Conservation (phyloP, 2,113 vertebrate species). For the Notothenia rossii region DNA sequence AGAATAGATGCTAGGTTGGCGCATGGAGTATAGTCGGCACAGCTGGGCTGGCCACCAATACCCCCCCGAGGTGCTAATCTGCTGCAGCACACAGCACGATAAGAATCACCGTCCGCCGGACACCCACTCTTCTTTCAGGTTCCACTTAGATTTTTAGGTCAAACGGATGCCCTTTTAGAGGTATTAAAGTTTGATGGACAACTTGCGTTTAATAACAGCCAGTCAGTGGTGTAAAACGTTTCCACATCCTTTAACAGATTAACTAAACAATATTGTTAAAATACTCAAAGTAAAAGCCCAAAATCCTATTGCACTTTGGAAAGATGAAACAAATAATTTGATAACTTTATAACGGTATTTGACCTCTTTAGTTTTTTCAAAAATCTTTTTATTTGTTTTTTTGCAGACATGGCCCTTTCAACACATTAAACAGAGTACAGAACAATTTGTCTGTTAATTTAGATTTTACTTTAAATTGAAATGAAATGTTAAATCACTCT, state of each 20-base stretch:
- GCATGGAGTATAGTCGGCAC: slow-evolving; percentile 60
- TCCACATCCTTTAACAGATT: neutral
- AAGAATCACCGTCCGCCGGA: slow-evolving; percentile 55
- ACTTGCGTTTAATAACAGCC: neutral
- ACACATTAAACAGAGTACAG: too few species aligned
- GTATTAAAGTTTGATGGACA: neutral
- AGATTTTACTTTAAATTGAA: too few species aligned
- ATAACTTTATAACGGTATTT: too few species aligned
- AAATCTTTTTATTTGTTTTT: too few species aligned
- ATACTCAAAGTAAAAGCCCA: neutral
- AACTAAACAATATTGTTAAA: neutral
- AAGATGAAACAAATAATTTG: too few species aligned
- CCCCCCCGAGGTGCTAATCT: slow-evolving; percentile 78
- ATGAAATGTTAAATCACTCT: too few species aligned
- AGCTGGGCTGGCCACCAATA: slow-evolving; percentile 74
- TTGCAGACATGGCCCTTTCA: too few species aligned
- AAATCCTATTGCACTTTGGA: neutral
- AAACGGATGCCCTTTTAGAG: slow-evolving; percentile 12
- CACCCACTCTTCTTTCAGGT: slow-evolving; percentile 19
- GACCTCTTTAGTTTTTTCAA: too few species aligned
- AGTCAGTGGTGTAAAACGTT: neutral
- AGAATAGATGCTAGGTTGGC: slow-evolving; percentile 62
- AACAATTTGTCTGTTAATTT: too few species aligned
- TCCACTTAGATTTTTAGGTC: slow-evolving; percentile 51
- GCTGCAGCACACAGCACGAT: slow-evolving; percentile 66